Conservation (phyloP, 2,797 vertebrate species). For the Tokudaia tokunoshimensis region DNA sequence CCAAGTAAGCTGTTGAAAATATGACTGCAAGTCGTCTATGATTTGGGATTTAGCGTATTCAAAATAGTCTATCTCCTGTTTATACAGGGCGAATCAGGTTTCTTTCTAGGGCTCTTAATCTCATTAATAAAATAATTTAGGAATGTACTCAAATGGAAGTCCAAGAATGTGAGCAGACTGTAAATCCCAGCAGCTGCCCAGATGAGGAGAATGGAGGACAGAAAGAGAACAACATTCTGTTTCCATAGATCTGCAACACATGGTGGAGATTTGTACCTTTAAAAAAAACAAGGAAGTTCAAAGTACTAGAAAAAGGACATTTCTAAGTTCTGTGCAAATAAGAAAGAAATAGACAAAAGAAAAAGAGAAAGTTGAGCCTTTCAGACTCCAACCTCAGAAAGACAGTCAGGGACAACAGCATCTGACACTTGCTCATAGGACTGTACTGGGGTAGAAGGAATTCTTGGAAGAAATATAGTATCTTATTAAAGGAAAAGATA, state of each 20-base stretch:
- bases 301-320: background rate
- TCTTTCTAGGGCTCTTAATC: background rate
- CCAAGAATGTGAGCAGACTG: background rate
- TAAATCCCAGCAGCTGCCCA: background rate
- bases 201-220: background rate
- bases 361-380: background rate
- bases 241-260: background rate
- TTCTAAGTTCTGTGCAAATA: background rate
- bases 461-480: background rate
- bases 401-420: background rate
- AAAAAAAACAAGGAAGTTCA: background rate
- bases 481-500: background rate
- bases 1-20: background rate
- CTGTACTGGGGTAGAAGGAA: background rate
- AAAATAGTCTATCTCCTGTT: background rate
- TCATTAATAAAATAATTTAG: background rate
- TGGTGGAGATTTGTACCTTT: background rate
- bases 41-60: background rate
- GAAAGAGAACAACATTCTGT: background rate
- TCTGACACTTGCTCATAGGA: background rate
- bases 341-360: background rate
- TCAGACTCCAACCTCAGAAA: background rate
- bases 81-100: background rate
- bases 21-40: background rate
- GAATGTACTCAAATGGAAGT: background rate